These are phyloP conservation scores for Eudemis profundana DNA, from an alignment of 2,888 invertebrate genomes.

Conservation along the genomic window DNA sequence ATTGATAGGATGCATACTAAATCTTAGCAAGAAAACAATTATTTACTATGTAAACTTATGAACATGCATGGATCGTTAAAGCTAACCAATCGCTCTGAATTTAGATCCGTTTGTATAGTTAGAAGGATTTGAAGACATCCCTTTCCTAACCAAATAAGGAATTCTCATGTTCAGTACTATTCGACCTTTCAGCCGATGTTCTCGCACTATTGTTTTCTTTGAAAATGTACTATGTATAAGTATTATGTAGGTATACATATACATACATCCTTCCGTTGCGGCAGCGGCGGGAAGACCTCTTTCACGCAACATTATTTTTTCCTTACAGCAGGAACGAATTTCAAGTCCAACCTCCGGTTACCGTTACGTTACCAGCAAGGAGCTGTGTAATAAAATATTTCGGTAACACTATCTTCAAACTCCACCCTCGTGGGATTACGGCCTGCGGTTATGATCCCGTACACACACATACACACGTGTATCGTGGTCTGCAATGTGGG, in stretches of 20 bases:
- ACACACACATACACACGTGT: constrained; percentile 46
- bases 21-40: constrained; percentile 17
- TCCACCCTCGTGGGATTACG: constrained; percentile 43
- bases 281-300: background rate
- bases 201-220: too few species aligned
- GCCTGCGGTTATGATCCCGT: constrained; percentile 41
- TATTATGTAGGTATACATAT: too few species aligned
- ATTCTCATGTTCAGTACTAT: background rate
- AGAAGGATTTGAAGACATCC: background rate
- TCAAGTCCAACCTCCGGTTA: constrained; percentile 8
- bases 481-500: constrained; percentile 57
- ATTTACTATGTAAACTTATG: background rate
- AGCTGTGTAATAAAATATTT: constrained; percentile 40
- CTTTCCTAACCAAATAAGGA: background rate
- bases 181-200: background rate
- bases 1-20: constrained; percentile 28
- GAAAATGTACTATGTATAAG: too few species aligned
- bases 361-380: constrained; percentile 34
- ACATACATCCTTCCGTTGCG: too few species aligned
- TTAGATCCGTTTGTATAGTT: background rate
- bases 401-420: constrained; percentile 40
- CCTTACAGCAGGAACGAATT: background rate
- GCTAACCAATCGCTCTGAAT: constrained; percentile 1
- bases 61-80: background rate
- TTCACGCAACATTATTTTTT: background rate